Percentiles rank a stretch among this genome's conserved stretches.
These are phyloP conservation scores for Danionella dracula DNA, from an alignment of 2,797 vertebrate species.

Conservation along the genomic window DNA sequence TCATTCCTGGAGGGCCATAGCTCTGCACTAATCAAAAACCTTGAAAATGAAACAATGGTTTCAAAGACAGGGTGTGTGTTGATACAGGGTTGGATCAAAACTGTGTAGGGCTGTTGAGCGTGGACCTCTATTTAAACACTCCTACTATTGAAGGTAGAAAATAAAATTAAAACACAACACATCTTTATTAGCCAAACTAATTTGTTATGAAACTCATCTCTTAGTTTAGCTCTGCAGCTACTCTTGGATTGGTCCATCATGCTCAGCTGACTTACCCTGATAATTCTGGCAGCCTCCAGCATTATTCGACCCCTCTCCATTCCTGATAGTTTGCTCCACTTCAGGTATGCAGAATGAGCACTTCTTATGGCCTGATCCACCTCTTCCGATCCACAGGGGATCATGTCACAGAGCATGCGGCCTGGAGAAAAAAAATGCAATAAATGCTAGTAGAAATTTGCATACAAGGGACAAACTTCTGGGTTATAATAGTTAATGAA, in stretches of 20 bases:
- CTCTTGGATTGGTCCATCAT: neutral
- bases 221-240: neutral
- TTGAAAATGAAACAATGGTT: too few relatives aligned
- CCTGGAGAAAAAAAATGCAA: conserved; percentile 60
- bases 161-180: too few relatives aligned
- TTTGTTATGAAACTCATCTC: too few relatives aligned
- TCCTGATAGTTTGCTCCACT: conserved; percentile 84
- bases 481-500: neutral
- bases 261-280: conserved; percentile 69
- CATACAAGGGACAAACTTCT: neutral
- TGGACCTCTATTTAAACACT: too few relatives aligned
- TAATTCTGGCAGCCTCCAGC: conserved; percentile 90
- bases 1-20: too few relatives aligned
- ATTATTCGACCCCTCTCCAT: conserved; percentile 83
- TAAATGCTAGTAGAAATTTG: neutral
- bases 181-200: too few relatives aligned
- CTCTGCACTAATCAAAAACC: too few relatives aligned
- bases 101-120: too few relatives aligned
- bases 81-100: too few relatives aligned
- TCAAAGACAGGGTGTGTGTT: too few relatives aligned
- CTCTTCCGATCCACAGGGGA: conserved; percentile 81
- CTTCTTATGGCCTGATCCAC: conserved; percentile 83
- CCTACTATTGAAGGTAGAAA: too few relatives aligned
- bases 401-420: conserved; percentile 78
- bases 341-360: conserved; percentile 79